phyloP scores from a whole-genome alignment of 1,140 invertebrate species.

The Tenebrio molitor region DNA sequence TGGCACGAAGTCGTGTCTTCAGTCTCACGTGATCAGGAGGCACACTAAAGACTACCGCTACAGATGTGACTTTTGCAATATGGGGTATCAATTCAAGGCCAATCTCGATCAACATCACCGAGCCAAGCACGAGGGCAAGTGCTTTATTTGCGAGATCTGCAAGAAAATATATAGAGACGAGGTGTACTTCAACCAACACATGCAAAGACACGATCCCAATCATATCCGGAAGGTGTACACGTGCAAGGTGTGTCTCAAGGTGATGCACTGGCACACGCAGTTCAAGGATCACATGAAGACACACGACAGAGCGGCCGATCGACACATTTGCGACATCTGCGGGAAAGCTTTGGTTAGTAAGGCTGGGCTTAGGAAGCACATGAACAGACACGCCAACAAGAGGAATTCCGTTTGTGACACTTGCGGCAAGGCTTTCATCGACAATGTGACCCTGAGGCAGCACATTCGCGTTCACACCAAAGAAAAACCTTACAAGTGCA shows the following conservation, averaged over 20 bases:
- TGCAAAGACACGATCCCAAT: not conserved
- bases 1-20: slow-evolving; percentile 60
- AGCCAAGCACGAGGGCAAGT: slow-evolving; percentile 28
- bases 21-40: not conserved
- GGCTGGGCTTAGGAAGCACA: slow-evolving; percentile 76
- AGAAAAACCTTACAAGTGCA: slow-evolving; percentile 68
- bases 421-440: slow-evolving; percentile 35
- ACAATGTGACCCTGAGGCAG: slow-evolving; percentile 43
- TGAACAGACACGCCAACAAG: slow-evolving; percentile 93
- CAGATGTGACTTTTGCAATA: slow-evolving; percentile 64
- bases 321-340: slow-evolving; percentile 43
- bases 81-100: slow-evolving; percentile 63
- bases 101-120: slow-evolving; percentile 40
- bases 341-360: slow-evolving; percentile 40
- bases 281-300: slow-evolving; percentile 69
- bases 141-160: slow-evolving; percentile 40
- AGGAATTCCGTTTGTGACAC: slow-evolving; percentile 67
- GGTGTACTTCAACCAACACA: not conserved
- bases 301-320: not conserved
- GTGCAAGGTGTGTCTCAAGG: not conserved
- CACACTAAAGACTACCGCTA: slow-evolving; percentile 32
- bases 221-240: not conserved
- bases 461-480: slow-evolving; percentile 64
- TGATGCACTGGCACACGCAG: not conserved
- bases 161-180: slow-evolving; percentile 60